A percentile compares a stretch with the other conserved stretches of the same genome.
Conservation (phyloP, 2,888 invertebrate species). For the Yponomeuta sedellus region DNA sequence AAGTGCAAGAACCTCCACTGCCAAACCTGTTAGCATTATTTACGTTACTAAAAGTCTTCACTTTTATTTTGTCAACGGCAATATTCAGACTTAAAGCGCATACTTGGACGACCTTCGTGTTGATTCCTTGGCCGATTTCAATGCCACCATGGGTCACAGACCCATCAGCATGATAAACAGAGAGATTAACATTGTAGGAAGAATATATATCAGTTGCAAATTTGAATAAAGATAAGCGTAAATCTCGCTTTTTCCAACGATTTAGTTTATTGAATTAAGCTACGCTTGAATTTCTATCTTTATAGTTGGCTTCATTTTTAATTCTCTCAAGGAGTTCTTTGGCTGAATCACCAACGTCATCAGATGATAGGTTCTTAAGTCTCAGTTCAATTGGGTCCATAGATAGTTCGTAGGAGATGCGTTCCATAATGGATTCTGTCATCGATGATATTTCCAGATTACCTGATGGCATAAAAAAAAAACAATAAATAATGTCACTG, state of each 20-base stretch:
- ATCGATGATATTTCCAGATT: constrained; percentile 72
- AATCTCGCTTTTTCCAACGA: constrained; percentile 83
- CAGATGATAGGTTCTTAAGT: constrained; percentile 60
- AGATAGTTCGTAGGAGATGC: constrained; percentile 68
- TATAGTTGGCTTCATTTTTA: constrained; percentile 72
- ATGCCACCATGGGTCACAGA: constrained; percentile 80
- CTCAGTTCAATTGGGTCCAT: constrained; percentile 76
- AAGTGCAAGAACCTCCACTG: constrained; percentile 81
- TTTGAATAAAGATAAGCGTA: constrained; percentile 77
- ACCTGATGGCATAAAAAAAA: constrained; percentile 36
- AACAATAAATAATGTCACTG: too few relatives aligned
- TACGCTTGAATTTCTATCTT: constrained; percentile 58
- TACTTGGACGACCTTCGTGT: constrained; percentile 81
- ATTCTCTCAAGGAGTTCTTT: constrained; percentile 57
- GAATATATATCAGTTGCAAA: constrained; percentile 69
- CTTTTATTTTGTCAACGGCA: constrained; percentile 76
- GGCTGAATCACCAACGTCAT: constrained; percentile 39
- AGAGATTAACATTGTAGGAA: constrained; percentile 66
- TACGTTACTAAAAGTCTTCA: constrained; percentile 79
- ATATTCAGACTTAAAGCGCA: constrained; percentile 80
- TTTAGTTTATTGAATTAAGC: constrained; percentile 77
- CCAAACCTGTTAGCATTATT: constrained; percentile 78
- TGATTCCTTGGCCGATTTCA: constrained; percentile 84
- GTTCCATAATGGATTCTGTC: constrained; percentile 79
- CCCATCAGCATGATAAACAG: constrained; percentile 79